Base-by-base conservation (phyloP, 92 coral and sea anemone species). In the Phenganax stokvisi region DNA sequence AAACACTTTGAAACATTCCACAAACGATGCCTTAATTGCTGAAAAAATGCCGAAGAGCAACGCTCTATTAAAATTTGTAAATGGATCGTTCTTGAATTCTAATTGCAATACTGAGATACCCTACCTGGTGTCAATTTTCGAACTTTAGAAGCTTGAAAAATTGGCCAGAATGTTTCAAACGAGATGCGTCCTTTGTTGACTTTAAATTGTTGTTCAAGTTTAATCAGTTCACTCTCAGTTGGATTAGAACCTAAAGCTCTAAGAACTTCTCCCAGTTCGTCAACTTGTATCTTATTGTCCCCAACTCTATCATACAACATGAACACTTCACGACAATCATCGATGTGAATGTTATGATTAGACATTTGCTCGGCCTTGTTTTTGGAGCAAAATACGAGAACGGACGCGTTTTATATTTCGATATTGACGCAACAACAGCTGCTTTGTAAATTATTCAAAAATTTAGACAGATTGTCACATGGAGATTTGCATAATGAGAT, bases 221-320 rank as follows among this genome's bases (percentile, higher is more conserved):
- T 96, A 17, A 81, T 77, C 54, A 96, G 79, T 86, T 96, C 97
- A 68, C 85, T 79, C 75, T 96, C 97, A 0, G 97, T 96, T 17
- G 99, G 99, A 81, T 96, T 96, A 15, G 93, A 89, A 37, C 92
- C 99, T 54, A 96, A 78, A n/a, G 99, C 99, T 72, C 99, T 84
- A 82, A 96, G 76, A 80, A 96, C 99, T 73, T 96, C 99, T 16
- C 99, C 99, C 44, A 96, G 84, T 67, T 96, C 96, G 56, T 86
- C 87, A 68, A 90, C 85, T 28, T 92, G 92, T 58, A 96, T 91
- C 77, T 71, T 89, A 54, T 85, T 81, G 72, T 96, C 99, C 25
- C 99, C 99, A 17, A 92, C 72, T n/a, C 91, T 79, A 57, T 96
- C 99, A 86, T 92, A 96, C 3, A 96, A 90, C 62, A 87, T 86